Conservation (phyloP, 2,888 invertebrate genomes). For the Gari tellinella region DNA sequence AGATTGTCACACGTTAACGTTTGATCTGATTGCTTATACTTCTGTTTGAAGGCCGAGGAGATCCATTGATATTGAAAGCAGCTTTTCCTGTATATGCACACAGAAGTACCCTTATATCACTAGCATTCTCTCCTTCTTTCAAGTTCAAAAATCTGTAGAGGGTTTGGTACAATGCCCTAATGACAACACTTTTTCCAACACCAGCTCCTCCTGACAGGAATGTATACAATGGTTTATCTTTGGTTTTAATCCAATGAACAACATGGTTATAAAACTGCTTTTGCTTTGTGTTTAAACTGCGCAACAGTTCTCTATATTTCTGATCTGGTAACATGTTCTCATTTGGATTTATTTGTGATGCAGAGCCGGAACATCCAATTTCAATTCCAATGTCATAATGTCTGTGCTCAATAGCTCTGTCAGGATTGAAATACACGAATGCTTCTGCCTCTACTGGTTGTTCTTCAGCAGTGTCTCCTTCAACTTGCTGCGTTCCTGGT, state of each 20-base stretch:
- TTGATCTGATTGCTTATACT: conserved; percentile 19
- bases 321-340: conserved; percentile 17
- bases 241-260: conserved; percentile 9
- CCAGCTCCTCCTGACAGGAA: conserved; percentile 54
- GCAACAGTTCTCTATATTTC: conserved; percentile 9
- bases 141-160: conserved; percentile 5
- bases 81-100: conserved; percentile 40
- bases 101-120: conserved; percentile 15
- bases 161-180: conserved; percentile 20
- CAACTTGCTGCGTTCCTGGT: conserved; percentile 28
- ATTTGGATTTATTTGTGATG: conserved; percentile 17
- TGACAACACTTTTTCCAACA: conserved; percentile 32
- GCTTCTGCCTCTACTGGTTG: conserved; percentile 4
- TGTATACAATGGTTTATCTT: not conserved
- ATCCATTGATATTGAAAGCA: conserved; percentile 28
- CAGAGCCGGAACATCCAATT: conserved; percentile 23
- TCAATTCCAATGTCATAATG: conserved; percentile 39
- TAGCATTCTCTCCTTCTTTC: conserved; percentile 20
- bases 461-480: conserved; percentile 18
- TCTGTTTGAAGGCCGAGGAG: conserved; percentile 21
- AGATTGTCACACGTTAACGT: conserved; percentile 12
- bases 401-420: conserved; percentile 7
- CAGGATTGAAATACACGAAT: conserved; percentile 18
- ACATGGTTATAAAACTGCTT: conserved; percentile 23
- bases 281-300: conserved; percentile 33